These are phyloP conservation scores for Hassar affinis DNA, from an alignment of 2,113 vertebrate species.

Conservation along the genomic window DNA sequence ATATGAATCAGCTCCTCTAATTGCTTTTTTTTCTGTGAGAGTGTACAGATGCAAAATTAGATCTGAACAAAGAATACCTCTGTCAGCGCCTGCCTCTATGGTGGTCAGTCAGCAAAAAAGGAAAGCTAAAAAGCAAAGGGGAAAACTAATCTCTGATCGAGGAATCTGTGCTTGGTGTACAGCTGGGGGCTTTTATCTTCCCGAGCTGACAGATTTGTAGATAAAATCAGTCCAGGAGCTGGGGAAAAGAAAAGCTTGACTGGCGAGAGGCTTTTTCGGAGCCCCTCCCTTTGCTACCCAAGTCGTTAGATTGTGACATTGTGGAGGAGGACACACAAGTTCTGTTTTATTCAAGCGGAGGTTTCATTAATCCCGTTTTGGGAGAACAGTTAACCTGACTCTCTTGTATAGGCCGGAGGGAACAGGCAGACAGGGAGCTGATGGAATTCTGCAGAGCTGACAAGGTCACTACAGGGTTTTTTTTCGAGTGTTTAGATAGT, in stretches of 20 bases:
- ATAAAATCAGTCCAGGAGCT: slow-evolving; percentile 61
- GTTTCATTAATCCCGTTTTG: slow-evolving; percentile 54
- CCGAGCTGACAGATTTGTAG: slow-evolving; percentile 57
- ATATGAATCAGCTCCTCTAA: slow-evolving; percentile 32
- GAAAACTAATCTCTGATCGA: slow-evolving; percentile 60
- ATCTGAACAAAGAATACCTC: slow-evolving; percentile 64
- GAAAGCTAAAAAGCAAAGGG: slow-evolving; percentile 23
- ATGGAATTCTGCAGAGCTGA: slow-evolving; percentile 58
- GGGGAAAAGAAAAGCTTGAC: slow-evolving; percentile 32
- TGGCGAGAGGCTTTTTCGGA: slow-evolving; percentile 42
- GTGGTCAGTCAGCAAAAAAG: slow-evolving; percentile 65
- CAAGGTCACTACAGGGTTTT: slow-evolving; percentile 68
- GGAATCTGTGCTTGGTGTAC: slow-evolving; percentile 55
- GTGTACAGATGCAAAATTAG: slow-evolving; percentile 53
- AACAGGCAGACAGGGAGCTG: slow-evolving; percentile 59
- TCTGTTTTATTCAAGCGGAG: slow-evolving; percentile 32
- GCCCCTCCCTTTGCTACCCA: slow-evolving; percentile 40
- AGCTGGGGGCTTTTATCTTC: slow-evolving; percentile 63
- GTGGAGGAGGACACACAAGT: slow-evolving; percentile 65
- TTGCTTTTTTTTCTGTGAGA: slow-evolving; percentile 29
- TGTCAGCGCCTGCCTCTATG: slow-evolving; percentile 62
- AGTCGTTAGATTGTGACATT: slow-evolving; percentile 68
- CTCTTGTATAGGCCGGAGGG: slow-evolving; percentile 57
- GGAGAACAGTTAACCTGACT: slow-evolving; percentile 26
- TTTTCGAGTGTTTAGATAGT: slow-evolving; percentile 65